Evolutionary conservation across 2,888 invertebrate species (phyloP).

Genomic region (Abrostola tripartita): DNA sequence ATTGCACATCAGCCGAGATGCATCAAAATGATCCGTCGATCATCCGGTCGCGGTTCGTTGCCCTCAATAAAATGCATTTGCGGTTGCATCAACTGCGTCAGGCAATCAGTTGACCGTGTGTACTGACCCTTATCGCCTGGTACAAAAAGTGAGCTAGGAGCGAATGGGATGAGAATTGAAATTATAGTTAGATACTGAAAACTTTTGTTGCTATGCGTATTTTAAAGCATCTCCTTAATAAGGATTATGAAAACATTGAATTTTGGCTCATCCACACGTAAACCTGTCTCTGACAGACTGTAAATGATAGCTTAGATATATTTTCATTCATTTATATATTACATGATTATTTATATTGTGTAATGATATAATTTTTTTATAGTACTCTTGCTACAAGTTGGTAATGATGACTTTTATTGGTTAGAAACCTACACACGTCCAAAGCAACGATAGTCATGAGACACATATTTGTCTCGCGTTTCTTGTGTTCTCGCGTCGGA

Average conservation of each 20-base stretch:
- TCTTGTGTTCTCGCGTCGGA: constrained; percentile 13
- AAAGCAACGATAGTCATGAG: too few species aligned
- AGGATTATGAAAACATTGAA: too few species aligned
- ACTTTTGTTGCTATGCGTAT: background rate
- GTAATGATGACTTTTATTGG: too few species aligned
- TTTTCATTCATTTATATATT: too few species aligned
- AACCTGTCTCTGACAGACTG: too few species aligned
- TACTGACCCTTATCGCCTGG: constrained; percentile 63
- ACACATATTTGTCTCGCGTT: constrained; percentile 15
- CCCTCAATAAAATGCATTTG: constrained; percentile 72
- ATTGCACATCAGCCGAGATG: constrained; percentile 46
- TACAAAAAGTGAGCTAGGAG: constrained; percentile 32
- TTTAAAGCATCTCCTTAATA: too few species aligned
- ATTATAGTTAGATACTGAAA: background rate
- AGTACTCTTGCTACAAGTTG: too few species aligned
- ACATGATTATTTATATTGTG: too few species aligned
- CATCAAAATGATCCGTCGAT: constrained; percentile 60
- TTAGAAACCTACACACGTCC: too few species aligned
- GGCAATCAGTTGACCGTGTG: constrained; percentile 65
- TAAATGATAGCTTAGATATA: too few species aligned
- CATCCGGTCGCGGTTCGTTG: constrained; percentile 69
- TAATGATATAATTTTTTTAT: too few species aligned
- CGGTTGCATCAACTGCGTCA: constrained; percentile 72
- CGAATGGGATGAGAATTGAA: background rate
- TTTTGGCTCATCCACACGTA: too few species aligned